Base-by-base conservation (phyloP, 2,113 vertebrate species). In the Camelus bactrianus region DNA sequence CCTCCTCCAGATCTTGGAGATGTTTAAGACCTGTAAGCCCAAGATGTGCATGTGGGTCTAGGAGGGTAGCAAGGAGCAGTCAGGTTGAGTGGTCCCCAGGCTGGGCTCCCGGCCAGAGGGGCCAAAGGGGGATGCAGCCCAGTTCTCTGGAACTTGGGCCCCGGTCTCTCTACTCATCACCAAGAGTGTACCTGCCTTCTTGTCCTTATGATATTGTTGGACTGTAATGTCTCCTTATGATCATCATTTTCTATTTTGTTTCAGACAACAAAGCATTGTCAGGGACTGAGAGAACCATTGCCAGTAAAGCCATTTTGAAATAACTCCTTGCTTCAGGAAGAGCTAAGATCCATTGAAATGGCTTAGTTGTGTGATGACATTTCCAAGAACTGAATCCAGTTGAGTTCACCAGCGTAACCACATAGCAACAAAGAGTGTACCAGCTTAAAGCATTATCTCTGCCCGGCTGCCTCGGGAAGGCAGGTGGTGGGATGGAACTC, bases 251-350 rank as follows among this genome's bases (percentile, higher is more conserved):
- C 72, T 75, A 6, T 85, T 88, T 94, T 35, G 56, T 58, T 70
- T 90, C 94, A 83, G 60, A 87, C 56, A 85, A 60, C 46, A 94
- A 90, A 96, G 77, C 65, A 50, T 9, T 0, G 32, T 48, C 64
- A 83, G 92, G 69, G 72, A 38, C 32, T 72, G 50, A 60, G 42
- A 72, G 19, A 87, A 28, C 35, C 8, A 19, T 22, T 4, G 65
- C n/a, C 52, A 50, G 46, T 3, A 24, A 84, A 81, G 54, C 20
- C 64, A 62, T 84, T 90, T 67, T 13, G 84, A 84, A 92, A 91
- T 50, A 52, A 26, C 48, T 38, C n/a, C 50, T 81, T 46, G 19
- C 42, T 77, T 70, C 42, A 30, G 52, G 24, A 76, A 84, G 20
- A 82, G 67, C 70, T 92, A 32, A 90, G 52, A 81, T 20, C 48